A percentile compares a stretch with the other conserved stretches of the same genome.
These are phyloP conservation scores for Dexiosoma caninum DNA, from an alignment of 2,888 invertebrate genomes.

Conservation along the genomic window DNA sequence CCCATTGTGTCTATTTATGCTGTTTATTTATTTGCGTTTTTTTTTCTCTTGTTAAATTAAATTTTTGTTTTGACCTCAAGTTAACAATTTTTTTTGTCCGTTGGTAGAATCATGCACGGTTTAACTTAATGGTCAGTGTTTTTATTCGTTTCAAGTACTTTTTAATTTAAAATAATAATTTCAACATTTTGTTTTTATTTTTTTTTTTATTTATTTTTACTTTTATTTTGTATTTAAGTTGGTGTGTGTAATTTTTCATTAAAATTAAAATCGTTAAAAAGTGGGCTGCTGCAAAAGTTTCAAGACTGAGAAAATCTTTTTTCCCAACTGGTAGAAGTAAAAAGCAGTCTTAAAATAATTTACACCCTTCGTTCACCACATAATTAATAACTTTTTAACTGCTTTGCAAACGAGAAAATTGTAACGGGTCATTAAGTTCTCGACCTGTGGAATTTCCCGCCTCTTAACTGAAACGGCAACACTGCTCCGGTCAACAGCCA, in stretches of 20 bases:
- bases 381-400: too few species aligned
- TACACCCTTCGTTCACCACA: too few species aligned
- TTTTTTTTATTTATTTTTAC: not conserved
- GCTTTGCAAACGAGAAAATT: too few species aligned
- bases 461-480: too few species aligned
- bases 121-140: conserved; percentile 64
- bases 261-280: conserved; percentile 10
- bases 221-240: not conserved
- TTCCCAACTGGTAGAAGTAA: too few species aligned
- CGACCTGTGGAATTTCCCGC: too few species aligned
- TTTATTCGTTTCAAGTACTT: conserved; percentile 62
- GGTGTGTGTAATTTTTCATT: conserved; percentile 7
- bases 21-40: not conserved
- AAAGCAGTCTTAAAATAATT: too few species aligned
- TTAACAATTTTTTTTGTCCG: conserved; percentile 39
- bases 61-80: conserved; percentile 59
- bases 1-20: conserved; percentile 12
- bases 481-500: too few species aligned
- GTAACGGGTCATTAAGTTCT: too few species aligned
- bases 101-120: conserved; percentile 51
- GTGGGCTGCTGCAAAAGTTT: conserved; percentile 12
- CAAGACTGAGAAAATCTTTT: too few species aligned
- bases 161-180: conserved; percentile 62
- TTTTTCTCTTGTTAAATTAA: conserved; percentile 18
- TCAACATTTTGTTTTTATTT: conserved; percentile 52